These are phyloP conservation scores for Mionectes olivaceus DNA, from an alignment of 2,797 vertebrate genomes.

Conservation along the genomic window DNA sequence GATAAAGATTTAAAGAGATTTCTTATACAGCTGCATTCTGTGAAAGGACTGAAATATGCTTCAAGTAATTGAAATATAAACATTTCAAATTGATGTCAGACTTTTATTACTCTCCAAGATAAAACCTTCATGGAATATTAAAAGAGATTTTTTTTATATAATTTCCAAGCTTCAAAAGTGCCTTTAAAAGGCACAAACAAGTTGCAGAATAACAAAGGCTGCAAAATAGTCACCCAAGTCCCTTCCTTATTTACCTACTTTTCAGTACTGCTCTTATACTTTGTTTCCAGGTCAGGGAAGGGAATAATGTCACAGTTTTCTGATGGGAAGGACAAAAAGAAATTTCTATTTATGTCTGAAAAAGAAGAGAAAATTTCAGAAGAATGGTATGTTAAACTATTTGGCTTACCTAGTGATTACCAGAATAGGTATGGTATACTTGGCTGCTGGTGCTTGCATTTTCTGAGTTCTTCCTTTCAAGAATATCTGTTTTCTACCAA, in stretches of 20 bases:
- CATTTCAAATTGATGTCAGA: constrained; percentile 80
- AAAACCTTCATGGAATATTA: constrained; percentile 73
- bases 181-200: constrained; percentile 54
- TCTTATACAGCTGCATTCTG: constrained; percentile 63
- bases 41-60: constrained; percentile 76
- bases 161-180: constrained; percentile 67
- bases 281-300: constrained; percentile 70
- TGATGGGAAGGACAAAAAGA: constrained; percentile 62
- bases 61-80: constrained; percentile 84
- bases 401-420: neutral
- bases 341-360: constrained; percentile 71
- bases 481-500: neutral
- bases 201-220: constrained; percentile 57
- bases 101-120: constrained; percentile 79
- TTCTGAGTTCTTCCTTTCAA: neutral
- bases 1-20: constrained; percentile 71
- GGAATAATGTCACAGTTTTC: constrained; percentile 70
- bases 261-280: constrained; percentile 3
- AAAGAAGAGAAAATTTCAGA: constrained; percentile 89
- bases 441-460: neutral
- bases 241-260: constrained; percentile 41
- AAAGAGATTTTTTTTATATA: constrained; percentile 26
- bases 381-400: constrained; percentile 87
- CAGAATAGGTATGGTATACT: neutral
- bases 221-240: neutral